A percentile compares a stretch with the other conserved stretches of the same genome.
Evolutionary conservation across 2,888 invertebrate species (phyloP).

Genomic region (Aphodius granarius): DNA sequence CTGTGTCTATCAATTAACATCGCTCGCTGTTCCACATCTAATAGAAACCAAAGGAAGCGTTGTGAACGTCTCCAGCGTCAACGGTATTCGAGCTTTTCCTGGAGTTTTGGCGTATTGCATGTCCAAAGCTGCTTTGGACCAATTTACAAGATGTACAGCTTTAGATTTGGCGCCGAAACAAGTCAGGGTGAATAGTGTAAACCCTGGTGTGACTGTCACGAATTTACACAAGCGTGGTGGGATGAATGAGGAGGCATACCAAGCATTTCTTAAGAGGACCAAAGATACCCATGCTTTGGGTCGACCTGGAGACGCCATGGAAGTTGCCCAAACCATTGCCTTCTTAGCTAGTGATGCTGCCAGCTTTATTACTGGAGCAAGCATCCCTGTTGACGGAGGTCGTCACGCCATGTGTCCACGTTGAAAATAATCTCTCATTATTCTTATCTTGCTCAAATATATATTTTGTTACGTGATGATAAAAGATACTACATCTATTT

Average conservation of each 20-base stretch:
- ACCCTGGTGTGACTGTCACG: slow-evolving; percentile 91
- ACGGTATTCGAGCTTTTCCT: slow-evolving; percentile 87
- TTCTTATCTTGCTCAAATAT: not conserved
- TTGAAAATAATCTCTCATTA: slow-evolving; percentile 52
- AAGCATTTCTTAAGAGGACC: slow-evolving; percentile 79
- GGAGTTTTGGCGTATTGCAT: slow-evolving; percentile 89
- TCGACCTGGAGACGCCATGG: slow-evolving; percentile 78
- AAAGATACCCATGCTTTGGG: slow-evolving; percentile 92
- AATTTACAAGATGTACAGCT: slow-evolving; percentile 90
- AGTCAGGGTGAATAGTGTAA: slow-evolving; percentile 88
- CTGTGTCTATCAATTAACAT: slow-evolving; percentile 79
- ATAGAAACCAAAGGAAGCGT: slow-evolving; percentile 84
- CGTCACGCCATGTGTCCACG: slow-evolving; percentile 93
- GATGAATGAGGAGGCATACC: slow-evolving; percentile 78
- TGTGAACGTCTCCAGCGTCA: slow-evolving; percentile 95
- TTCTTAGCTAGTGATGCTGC: slow-evolving; percentile 89
- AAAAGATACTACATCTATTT: too few species aligned
- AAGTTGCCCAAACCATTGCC: slow-evolving; percentile 87
- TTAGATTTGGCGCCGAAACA: slow-evolving; percentile 81
- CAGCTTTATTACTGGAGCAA: slow-evolving; percentile 88
- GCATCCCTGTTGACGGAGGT: slow-evolving; percentile 92
- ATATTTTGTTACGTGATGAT: not conserved
- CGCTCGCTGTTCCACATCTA: slow-evolving; percentile 85
- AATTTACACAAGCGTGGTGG: slow-evolving; percentile 87
- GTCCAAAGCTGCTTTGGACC: slow-evolving; percentile 93